These are phyloP conservation scores for Agrilus biguttatus DNA, from an alignment of 2,888 invertebrate species.

Conservation along the genomic window DNA sequence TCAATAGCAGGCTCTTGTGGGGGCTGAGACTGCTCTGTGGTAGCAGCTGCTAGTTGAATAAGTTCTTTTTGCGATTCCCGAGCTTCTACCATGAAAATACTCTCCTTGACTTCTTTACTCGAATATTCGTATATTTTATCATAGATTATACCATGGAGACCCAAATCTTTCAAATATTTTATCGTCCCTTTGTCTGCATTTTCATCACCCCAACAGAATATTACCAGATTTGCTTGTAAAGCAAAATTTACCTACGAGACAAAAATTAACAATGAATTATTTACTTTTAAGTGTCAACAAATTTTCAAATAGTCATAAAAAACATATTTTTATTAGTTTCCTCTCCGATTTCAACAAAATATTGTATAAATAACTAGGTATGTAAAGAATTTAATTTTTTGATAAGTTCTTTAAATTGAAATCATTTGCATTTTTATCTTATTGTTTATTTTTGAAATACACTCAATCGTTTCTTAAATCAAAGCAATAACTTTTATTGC, in stretches of 20 bases:
- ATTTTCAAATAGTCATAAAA: too few relatives aligned
- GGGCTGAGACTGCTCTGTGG: slow-evolving; percentile 16
- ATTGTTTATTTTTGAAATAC: too few relatives aligned
- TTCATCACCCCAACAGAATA: slow-evolving; percentile 97
- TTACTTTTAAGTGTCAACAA: too few relatives aligned
- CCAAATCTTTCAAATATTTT: slow-evolving; percentile 70
- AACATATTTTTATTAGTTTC: too few relatives aligned
- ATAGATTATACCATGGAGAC: slow-evolving; percentile 91
- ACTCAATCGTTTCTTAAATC: too few relatives aligned
- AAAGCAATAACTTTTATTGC: too few relatives aligned
- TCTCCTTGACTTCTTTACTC: slow-evolving; percentile 62
- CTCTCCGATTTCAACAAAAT: too few relatives aligned
- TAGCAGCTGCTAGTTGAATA: slow-evolving; percentile 31
- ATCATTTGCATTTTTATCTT: too few relatives aligned
- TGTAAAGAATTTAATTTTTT: too few relatives aligned
- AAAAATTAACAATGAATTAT: too few relatives aligned
- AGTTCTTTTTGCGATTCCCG: slow-evolving; percentile 57
- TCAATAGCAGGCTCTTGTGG: slow-evolving; percentile 14
- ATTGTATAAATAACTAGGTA: too few relatives aligned
- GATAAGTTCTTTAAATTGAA: too few relatives aligned
- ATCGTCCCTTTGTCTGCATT: slow-evolving; percentile 81
- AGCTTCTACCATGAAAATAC: slow-evolving; percentile 68
- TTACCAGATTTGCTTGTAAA: slow-evolving; percentile 65
- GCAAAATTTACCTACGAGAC: slow-evolving; percentile 53
- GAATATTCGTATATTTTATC: slow-evolving; percentile 77